Evolutionary conservation across 1,140 invertebrate genomes (phyloP).

Genomic region (Heterodera carotae): DNA sequence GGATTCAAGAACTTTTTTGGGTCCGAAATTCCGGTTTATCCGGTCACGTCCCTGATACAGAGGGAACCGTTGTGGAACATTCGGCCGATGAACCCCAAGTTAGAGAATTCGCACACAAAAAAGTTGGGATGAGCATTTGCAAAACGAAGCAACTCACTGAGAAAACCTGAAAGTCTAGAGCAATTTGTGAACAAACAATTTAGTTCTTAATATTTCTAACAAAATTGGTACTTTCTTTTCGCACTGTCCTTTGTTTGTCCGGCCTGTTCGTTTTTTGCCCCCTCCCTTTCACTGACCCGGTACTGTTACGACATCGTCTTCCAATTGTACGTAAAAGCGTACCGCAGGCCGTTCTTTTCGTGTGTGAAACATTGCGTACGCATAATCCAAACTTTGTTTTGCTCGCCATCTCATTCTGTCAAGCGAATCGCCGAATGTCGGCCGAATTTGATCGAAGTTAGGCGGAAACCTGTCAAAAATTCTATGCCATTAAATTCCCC

Average conservation of each 20-base stretch:
- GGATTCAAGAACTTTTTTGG: too few species aligned
- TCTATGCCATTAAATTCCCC: too few species aligned
- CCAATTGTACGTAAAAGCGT: slow-evolving; percentile 33
- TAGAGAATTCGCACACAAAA: slow-evolving; percentile 31
- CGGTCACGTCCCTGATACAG: too few species aligned
- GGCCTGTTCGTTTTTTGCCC: too few species aligned
- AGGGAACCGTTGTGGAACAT: slow-evolving; percentile 33
- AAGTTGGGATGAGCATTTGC: slow-evolving; percentile 20
- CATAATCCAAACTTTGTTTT: slow-evolving; percentile 38
- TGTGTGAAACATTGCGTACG: slow-evolving; percentile 28
- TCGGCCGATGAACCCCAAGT: slow-evolving; percentile 32
- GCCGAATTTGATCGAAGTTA: slow-evolving; percentile 10
- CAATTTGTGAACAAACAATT: too few species aligned
- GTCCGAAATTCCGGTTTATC: too few species aligned
- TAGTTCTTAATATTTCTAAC: too few species aligned
- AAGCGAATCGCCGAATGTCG: slow-evolving; percentile 26
- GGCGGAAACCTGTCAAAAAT: slow-evolving; percentile 17
- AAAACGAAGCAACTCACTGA: slow-evolving; percentile 28
- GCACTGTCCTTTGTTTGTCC: neutral
- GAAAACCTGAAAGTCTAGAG: slow-evolving; percentile 11
- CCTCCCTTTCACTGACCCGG: slow-evolving; percentile 4
- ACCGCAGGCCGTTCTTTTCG: neutral
- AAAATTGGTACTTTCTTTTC: too few species aligned
- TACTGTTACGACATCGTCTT: slow-evolving; percentile 34
- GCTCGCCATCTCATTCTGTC: slow-evolving; percentile 29